Conservation (phyloP, 2,888 invertebrate species). For the Melanophora roralis region DNA sequence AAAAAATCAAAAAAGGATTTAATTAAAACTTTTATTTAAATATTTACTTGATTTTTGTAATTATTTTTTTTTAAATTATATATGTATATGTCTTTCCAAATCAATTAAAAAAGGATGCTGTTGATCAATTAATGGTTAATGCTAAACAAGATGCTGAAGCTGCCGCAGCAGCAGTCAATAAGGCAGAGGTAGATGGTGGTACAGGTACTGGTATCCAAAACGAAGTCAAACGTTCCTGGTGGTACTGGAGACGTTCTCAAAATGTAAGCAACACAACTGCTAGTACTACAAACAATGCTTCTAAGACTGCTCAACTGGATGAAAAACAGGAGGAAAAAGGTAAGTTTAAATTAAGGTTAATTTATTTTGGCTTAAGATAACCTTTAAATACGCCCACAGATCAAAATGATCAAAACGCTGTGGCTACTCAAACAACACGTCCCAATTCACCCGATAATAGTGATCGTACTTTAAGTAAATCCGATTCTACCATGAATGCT, state of each 20-base stretch:
- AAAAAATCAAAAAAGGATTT: neutral
- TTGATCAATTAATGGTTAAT: constrained; percentile 73
- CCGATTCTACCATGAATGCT: constrained; percentile 72
- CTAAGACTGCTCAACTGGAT: constrained; percentile 64
- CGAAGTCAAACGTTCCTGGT: constrained; percentile 79
- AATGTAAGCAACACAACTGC: constrained; percentile 64
- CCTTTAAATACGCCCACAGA: too few relatives aligned
- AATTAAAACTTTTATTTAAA: neutral
- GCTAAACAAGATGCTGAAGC: constrained; percentile 64
- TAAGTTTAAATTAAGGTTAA: constrained; percentile 44
- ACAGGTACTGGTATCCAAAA: constrained; percentile 64
- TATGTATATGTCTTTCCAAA: neutral
- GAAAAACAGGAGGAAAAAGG: constrained; percentile 69
- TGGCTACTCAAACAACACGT: constrained; percentile 76
- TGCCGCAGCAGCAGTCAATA: constrained; percentile 51
- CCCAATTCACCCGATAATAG: constrained; percentile 75
- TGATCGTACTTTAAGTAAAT: constrained; percentile 73
- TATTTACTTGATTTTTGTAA: too few relatives aligned
- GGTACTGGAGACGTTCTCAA: constrained; percentile 82
- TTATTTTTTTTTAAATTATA: too few relatives aligned
- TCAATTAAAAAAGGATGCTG: constrained; percentile 70
- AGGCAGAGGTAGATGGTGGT: constrained; percentile 57
- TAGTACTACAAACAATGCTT: constrained; percentile 38
- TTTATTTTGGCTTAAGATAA: neutral
- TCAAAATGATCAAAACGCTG: constrained; percentile 74